Base-by-base conservation (phyloP, 2,888 invertebrate genomes). In the Cetonia aurata region DNA sequence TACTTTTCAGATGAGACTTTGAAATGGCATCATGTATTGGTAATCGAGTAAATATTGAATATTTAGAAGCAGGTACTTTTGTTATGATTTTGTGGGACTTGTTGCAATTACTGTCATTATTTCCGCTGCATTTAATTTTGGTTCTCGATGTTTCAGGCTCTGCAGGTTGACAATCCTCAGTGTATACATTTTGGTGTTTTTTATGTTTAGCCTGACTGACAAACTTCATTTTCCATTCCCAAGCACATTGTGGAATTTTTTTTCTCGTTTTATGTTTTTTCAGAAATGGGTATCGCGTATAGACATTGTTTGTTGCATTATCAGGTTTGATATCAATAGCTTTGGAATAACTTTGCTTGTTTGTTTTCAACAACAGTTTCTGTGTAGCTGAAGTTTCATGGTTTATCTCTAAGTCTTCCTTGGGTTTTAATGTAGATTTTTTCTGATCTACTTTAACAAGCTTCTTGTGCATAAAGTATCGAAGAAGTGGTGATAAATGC, bases 191-290 rank as follows among this genome's bases (percentile, higher is more conserved):
- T 31, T 48, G n/a, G 13, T 1, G 13, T 15, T 13, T n/a, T 10
- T 62, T 57, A 12, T 19, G 17, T 41, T 44, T 41, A 1, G 19
- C 1, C 13, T 48, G 62, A 2, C 48, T 42, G 10, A 48, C 9
- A 13, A 62, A 62, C 15, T 31, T 48, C 33, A 48, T 31, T 31
- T 62, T 62, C 62, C 62, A 62, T 13, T 62, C 62, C 8, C 31
- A 48, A 9, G 48, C 48, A 3, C 33, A 9, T 4, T 12, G 46
- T 31, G 48, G 33, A 3, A 13, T 48, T 1, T 48, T 62, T 33
- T 48, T 46, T 3, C 12, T 31, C 4, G 13, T 42, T 42, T 57
- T 57, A 57, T 17, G 25, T 19, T 57, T 57, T 19, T 42, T 42
- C 42, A 57, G 10, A 44, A 57, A 41, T 42, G 57, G 57, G 15